A percentile compares a stretch with the other conserved stretches of the same genome.
Conservation (phyloP, 2,113 vertebrate genomes). For the Gadus chalcogrammus region DNA sequence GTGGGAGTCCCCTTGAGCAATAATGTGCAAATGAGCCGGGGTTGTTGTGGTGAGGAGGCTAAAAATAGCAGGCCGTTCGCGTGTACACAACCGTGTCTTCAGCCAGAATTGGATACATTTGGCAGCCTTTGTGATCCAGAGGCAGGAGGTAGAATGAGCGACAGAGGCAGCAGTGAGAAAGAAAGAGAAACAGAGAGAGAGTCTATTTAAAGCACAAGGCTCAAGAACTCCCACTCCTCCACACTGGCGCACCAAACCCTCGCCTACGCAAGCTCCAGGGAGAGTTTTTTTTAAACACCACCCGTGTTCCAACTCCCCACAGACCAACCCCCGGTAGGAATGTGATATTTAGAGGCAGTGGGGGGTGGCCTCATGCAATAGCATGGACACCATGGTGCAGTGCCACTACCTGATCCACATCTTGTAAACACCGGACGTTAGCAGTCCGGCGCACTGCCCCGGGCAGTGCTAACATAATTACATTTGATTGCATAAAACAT, state of each 20-base stretch:
- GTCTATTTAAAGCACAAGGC: conserved; percentile 66
- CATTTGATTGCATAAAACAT: neutral
- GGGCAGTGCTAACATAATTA: conserved; percentile 25
- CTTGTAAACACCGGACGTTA: conserved; percentile 18
- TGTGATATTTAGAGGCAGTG: too few species aligned
- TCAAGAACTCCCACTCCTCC: conserved; percentile 60
- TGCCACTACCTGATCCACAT: neutral
- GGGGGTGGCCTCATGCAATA: too few species aligned
- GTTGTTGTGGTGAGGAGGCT: conserved; percentile 32
- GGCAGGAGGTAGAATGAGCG: conserved; percentile 55
- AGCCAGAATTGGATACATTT: conserved; percentile 69
- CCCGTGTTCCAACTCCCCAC: neutral
- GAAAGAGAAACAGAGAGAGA: conserved; percentile 13
- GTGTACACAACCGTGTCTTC: conserved; percentile 58
- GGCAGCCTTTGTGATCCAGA: conserved; percentile 66
- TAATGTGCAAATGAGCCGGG: neutral
- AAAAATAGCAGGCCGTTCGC: conserved; percentile 46
- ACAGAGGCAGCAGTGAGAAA: conserved; percentile 43
- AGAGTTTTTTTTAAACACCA: neutral
- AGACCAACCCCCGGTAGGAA: neutral
- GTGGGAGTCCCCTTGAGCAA: neutral
- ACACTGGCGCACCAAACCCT: conserved; percentile 37
- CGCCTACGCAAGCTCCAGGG: conserved; percentile 1
- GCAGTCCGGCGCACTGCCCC: conserved; percentile 6
- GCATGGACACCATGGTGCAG: neutral